Evolutionary conservation across 2,113 vertebrate genomes (phyloP).

Genomic region (Gallinago paraguaiae): DNA sequence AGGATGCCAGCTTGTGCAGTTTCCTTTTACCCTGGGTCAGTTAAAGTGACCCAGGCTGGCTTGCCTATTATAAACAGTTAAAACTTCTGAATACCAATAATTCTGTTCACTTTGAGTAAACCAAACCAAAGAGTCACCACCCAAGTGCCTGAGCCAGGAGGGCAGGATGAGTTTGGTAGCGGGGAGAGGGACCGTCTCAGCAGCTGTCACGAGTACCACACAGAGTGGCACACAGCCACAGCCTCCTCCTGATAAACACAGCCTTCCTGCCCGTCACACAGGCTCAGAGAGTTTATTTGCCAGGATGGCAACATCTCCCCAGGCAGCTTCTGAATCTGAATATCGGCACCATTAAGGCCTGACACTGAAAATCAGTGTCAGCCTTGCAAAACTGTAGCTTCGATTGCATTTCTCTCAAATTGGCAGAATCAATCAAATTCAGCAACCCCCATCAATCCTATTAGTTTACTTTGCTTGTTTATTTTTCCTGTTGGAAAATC

Average conservation of each 20-base stretch:
- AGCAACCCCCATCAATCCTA: not conserved
- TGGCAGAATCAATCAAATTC: not conserved
- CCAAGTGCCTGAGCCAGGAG: not conserved
- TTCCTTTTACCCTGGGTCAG: not conserved
- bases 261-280: accelerated
- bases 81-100: not conserved
- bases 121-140: not conserved
- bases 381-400: not conserved
- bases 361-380: not conserved
- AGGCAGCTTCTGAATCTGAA: not conserved
- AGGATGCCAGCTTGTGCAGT: accelerated
- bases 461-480: not conserved
- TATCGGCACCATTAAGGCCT: not conserved
- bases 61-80: not conserved
- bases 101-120: not conserved
- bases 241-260: not conserved
- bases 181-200: not conserved
- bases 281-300: not conserved
- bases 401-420: not conserved
- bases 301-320: not conserved
- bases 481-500: not conserved
- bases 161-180: not conserved
- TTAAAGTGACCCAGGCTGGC: not conserved
- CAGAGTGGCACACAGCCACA: accelerated
- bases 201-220: not conserved